Evolutionary conservation across 2,113 vertebrate species (phyloP).

Genomic region (Pheucticus melanocephalus): DNA sequence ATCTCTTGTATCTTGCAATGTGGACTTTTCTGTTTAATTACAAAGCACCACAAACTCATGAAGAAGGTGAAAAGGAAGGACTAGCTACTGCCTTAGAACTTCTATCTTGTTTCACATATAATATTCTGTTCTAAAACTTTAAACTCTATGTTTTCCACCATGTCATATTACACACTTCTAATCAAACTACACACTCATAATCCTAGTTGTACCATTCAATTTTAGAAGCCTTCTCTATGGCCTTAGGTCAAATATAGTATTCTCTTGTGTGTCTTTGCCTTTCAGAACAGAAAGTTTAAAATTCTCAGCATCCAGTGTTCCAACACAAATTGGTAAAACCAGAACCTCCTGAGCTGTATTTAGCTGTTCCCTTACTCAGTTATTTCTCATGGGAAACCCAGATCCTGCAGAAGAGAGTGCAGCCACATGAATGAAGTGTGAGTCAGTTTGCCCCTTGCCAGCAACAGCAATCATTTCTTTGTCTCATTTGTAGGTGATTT

Average conservation of each 20-base stretch:
- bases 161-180: neutral
- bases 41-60: neutral
- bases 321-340: neutral
- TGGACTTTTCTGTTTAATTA: neutral
- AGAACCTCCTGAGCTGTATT: neutral
- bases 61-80: neutral
- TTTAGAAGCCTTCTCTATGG: neutral
- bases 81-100: neutral
- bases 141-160: neutral
- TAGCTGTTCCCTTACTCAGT: neutral
- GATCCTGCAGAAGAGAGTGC: neutral
- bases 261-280: neutral
- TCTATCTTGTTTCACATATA: neutral
- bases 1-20: neutral
- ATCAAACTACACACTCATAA: neutral
- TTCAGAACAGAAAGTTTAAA: neutral
- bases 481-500: neutral
- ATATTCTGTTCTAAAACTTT: neutral
- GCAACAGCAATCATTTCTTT: neutral
- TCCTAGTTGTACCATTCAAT: neutral
- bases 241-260: neutral
- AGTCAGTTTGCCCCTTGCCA: neutral
- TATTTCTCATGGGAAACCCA: neutral
- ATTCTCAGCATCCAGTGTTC: neutral
- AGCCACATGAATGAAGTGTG: neutral